Evolutionary conservation across 2,113 vertebrate genomes (phyloP), one percentile per base, ranked within the genome.

Genomic region (Lagopus muta): DNA sequence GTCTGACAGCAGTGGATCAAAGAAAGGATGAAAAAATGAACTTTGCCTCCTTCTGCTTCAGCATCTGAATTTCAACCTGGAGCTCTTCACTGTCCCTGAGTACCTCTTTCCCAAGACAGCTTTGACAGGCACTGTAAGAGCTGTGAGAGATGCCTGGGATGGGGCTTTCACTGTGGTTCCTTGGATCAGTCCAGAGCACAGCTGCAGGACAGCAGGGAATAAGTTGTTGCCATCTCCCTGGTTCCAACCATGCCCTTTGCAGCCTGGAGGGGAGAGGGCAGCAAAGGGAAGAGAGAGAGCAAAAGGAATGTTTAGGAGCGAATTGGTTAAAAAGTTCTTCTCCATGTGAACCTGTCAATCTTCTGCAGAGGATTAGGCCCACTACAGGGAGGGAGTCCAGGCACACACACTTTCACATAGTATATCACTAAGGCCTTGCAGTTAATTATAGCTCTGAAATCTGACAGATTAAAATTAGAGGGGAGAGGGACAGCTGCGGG

Each of bases 401-500:
- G 93, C 95, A 25, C 38, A 43, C 96, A 97, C 94, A 48, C 94
- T 98, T 96, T 95, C 97, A 95, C 98, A 97, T 81, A 52, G 96
- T 98, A 97, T 98, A 97, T 98, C 97, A 94, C 97, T 93, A 96
- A 98, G 97, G 98, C 97, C 98, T 98, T 98, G 97, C 92, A 97
- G 97, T 97, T 99, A 98, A 99, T 99, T 98, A 98, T 98, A 98
- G 98, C 96, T 92, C 93, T 96, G 98, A 98, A 98, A 98, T 98
- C 97, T 98, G 98, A 98, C 98, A 98, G 98, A 98, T 98, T 98
- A 98, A 98, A 99, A 98, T 98, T 98, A 98, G 98, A 98, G 96
- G 97, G 97, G 98, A 98, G 98, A 97, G 88, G 96, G 98, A 99
- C 98, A 99, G 98, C 98, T 98, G 98, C 97, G 30, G 88, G 97